Evolutionary conservation across 64 coral and sea anemone species (phyloP), one percentile per base, ranked within the genome.

Genomic region (Porites australiensis): DNA sequence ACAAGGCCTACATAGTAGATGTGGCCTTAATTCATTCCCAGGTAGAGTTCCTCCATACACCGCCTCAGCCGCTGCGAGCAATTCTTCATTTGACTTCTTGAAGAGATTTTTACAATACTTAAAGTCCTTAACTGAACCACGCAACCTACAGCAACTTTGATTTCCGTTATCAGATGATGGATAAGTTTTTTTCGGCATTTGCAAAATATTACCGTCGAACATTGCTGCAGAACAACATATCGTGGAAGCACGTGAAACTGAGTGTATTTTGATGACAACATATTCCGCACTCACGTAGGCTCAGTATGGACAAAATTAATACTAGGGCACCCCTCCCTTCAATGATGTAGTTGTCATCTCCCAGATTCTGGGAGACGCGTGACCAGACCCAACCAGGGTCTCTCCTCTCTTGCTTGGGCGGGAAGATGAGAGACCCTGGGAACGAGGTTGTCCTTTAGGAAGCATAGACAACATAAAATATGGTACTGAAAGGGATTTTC

Each of bases 1-100:
- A 68, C 64, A 18, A 68, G 57, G 13, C 12, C 6, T 18, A 13
- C 64, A 68, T 20, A 8, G 16, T 20, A 68, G 64, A 19, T 19
- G 64, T 19, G n/a, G n/a, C n/a, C n/a, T n/a, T n/a, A n/a, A n/a
- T 68, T 68, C 64, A 68, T 68, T 68, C 64, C 64, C 15, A 68
- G 16, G 16, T 12, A 20, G 22, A 68, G 64, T 19, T 68, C 64
- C 22, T 68, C 64, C 64, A 68, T 68, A 68, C 64, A 68, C 64
- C 16, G 64, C 64, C 64, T 68, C 8, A 3, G 64, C 64, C 64
- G 64, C 22, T 19, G 64, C 64, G 64, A 19, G 64, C 64, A 68
- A 68, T 68, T 68, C 64, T 68, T 68, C 63, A 65, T 8, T 65
- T 4, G 63, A 13, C 63, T 65, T 65, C 63, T 65, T 65, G 5